A percentile compares a stretch with the other conserved stretches of the same genome.
Evolutionary conservation across 1,140 invertebrate genomes (phyloP).

Genomic region (Ctenoplectra terminalis): DNA sequence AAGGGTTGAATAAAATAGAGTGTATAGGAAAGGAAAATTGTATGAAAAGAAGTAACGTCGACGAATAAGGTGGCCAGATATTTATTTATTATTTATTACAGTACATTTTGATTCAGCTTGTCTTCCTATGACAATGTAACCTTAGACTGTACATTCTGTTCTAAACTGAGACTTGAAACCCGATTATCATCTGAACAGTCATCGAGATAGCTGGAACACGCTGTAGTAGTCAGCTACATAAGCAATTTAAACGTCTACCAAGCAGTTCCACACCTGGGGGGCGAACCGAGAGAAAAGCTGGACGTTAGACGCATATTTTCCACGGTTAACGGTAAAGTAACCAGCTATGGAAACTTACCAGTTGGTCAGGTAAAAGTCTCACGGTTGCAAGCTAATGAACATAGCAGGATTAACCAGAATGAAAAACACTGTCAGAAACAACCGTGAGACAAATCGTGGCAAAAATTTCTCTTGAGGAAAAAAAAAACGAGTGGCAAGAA

Average conservation of each 20-base stretch:
- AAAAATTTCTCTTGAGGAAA: neutral
- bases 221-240: neutral
- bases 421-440: neutral
- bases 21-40: too few relatives aligned
- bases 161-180: neutral
- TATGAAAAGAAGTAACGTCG: too few relatives aligned
- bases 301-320: slow-evolving; percentile 7
- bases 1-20: too few relatives aligned
- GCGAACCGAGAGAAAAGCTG: neutral
- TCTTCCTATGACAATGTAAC: neutral
- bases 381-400: slow-evolving; percentile 8
- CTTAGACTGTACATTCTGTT: too few relatives aligned
- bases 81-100: neutral
- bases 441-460: slow-evolving; percentile 1
- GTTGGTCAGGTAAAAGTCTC: slow-evolving; percentile 22
- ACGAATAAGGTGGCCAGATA: too few relatives aligned
- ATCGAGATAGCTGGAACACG: neutral
- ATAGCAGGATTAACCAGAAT: neutral
- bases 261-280: neutral
- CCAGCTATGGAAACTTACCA: slow-evolving; percentile 13
- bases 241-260: neutral
- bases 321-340: neutral
- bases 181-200: slow-evolving; percentile 9
- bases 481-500: neutral
- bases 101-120: neutral